Evolutionary conservation across 1,140 invertebrate species (phyloP), one percentile per base, ranked within the genome.

Genomic region (Araneus ventricosus): DNA sequence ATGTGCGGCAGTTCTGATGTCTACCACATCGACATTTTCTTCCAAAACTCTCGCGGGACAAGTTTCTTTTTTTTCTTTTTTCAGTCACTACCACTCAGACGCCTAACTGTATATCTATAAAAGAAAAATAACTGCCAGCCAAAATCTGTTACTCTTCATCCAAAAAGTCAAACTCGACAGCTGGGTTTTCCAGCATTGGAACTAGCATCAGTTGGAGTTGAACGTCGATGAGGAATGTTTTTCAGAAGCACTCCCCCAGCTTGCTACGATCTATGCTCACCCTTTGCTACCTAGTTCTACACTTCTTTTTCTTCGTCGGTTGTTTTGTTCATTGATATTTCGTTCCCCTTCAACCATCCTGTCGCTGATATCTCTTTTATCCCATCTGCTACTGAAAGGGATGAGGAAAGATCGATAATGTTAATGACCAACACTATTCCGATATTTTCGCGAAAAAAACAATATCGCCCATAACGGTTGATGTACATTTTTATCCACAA

Each of bases 151-250:
- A 57, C 88, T 79, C 70, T 59, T 79, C 61, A 90, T 90, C 88
- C 88, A 90, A 90, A 90, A 90, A 90, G 88, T 90, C 88, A 79
- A 80, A 79, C 70, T 79, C 88, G 88, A 90, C 88, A 90, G 88
- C 88, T 90, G 88, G 88, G 67, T 80, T 89, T 89, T 89, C 67
- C 61, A 89, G 87, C 87, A 45, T 80, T 82, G 88, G 70, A 80
- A 90, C 70, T 57, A 27, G 45, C 52, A 88, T 88, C 59, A 88
- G 87, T 70, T 88, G 59, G 22, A 88, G 63, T 88, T 88, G 87
- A 88, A 88, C 61, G 63, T 37, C 87, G 63, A 70, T 70, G 37
- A 34, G n/a, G 63, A 88, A 88, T 88, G 87, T 88, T 67, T 88
- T 88, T 75, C 85, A 61, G 87, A 27, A 59, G 30, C n/a, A 59